These are phyloP conservation scores for Scaptomyza caliginosa DNA, from an alignment of 2,888 invertebrate genomes.

Conservation along the genomic window DNA sequence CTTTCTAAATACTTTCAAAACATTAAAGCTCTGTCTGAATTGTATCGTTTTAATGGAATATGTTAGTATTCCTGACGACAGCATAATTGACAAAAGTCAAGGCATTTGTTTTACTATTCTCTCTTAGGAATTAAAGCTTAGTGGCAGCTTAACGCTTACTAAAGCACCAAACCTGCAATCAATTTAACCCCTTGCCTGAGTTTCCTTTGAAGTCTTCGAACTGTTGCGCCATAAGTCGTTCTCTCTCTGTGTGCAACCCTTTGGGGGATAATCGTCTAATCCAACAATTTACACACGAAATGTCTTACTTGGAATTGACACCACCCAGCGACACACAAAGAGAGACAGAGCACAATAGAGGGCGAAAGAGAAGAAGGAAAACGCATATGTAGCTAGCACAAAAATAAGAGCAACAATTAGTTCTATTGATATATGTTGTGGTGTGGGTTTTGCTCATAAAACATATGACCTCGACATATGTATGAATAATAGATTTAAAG, in stretches of 20 bases:
- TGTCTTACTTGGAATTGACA: constrained; percentile 41
- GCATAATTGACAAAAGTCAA: constrained; percentile 1
- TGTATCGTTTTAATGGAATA: not conserved
- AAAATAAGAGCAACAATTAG: constrained; percentile 66
- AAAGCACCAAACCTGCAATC: constrained; percentile 36
- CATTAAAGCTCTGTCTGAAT: not conserved
- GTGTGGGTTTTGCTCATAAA: constrained; percentile 44
- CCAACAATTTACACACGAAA: constrained; percentile 54
- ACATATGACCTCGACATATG: constrained; percentile 64
- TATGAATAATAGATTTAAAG: constrained; percentile 74
- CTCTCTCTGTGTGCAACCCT: constrained; percentile 10
- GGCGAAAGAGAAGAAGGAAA: not conserved
- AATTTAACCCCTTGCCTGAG: constrained; percentile 17
- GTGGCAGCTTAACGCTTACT: constrained; percentile 28
- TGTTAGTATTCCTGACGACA: not conserved
- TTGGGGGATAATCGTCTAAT: constrained; percentile 42
- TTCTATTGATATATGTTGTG: constrained; percentile 60
- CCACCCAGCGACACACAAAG: constrained; percentile 1
- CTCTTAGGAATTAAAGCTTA: constrained; percentile 15
- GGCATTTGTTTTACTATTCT: not conserved
- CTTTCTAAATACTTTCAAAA: not conserved
- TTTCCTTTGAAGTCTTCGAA: constrained; percentile 37
- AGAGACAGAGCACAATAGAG: not conserved
- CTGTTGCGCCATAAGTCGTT: constrained; percentile 32
- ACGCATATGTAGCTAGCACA: constrained; percentile 42